A percentile compares a stretch with the other conserved stretches of the same genome.
These are phyloP conservation scores for Albula goreensis DNA, from an alignment of 2,113 vertebrate species.

Conservation along the genomic window DNA sequence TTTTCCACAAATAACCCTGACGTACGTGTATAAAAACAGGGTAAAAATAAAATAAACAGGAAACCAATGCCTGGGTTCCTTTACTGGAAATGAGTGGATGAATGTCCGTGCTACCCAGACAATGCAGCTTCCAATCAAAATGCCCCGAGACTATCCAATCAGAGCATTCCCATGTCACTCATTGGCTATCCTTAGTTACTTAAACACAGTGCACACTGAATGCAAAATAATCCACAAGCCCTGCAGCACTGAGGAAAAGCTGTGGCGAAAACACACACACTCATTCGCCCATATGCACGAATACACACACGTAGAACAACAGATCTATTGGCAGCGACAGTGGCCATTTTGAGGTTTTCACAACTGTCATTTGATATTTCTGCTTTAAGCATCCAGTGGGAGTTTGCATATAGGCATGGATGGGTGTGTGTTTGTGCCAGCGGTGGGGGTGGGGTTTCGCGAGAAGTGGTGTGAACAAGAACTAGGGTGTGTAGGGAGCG, in stretches of 20 bases:
- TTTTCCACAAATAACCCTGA: neutral
- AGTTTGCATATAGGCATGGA: neutral
- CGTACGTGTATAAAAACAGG: neutral
- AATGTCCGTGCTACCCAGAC: neutral
- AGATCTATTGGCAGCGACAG: neutral
- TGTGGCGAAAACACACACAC: too few relatives aligned
- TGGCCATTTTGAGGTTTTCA: slow-evolving; percentile 4
- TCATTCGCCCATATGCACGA: too few relatives aligned
- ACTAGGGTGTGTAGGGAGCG: neutral
- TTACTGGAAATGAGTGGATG: neutral
- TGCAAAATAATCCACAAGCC: neutral
- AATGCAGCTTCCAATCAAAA: neutral
- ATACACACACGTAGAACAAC: neutral
- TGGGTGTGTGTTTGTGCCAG: neutral
- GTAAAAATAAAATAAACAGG: neutral
- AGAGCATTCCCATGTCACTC: neutral
- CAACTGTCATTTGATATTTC: neutral
- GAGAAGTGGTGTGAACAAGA: neutral
- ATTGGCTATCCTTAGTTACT: neutral
- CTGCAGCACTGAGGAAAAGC: neutral
- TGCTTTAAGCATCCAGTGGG: neutral
- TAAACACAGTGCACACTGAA: neutral
- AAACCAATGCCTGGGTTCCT: neutral
- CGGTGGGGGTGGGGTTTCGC: neutral
- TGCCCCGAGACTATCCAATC: neutral